Conservation (phyloP, 2,888 invertebrate genomes). For the Drosophila cognata region DNA sequence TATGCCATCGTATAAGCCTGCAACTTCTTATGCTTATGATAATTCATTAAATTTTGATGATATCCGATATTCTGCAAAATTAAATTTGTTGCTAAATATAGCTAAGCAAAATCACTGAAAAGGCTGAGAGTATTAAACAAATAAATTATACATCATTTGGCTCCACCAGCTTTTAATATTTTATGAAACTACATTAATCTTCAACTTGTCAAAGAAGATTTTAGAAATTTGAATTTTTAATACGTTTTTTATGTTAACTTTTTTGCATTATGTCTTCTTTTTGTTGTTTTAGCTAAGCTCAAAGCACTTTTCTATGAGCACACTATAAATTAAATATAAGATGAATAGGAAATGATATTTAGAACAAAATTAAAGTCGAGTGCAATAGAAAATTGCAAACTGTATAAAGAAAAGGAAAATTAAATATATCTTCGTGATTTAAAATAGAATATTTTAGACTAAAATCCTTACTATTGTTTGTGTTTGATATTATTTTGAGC, state of each 20-base stretch:
- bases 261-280: slow-evolving; percentile 22
- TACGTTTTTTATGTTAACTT: background rate
- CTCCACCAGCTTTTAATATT: background rate
- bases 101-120: background rate
- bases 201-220: background rate
- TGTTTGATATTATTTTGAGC: background rate
- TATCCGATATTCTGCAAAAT: slow-evolving; percentile 10
- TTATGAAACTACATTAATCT: background rate
- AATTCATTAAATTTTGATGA: slow-evolving; percentile 24
- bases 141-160: background rate
- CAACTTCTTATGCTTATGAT: slow-evolving; percentile 19
- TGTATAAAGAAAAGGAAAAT: background rate
- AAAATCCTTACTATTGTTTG: background rate
- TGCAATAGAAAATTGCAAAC: slow-evolving; percentile 50
- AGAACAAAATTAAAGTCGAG: slow-evolving; percentile 3
- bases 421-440: slow-evolving; percentile 7
- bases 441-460: slow-evolving; percentile 3
- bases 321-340: background rate
- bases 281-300: slow-evolving; percentile 55
- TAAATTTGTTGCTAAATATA: slow-evolving; percentile 14
- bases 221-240: background rate
- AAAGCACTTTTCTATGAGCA: slow-evolving; percentile 6
- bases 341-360: slow-evolving; percentile 6
- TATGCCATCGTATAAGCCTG: slow-evolving; percentile 18
- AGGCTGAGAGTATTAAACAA: background rate